phyloP scores from a whole-genome alignment of 2,797 vertebrate genomes.

The Cyclura pinguis region DNA sequence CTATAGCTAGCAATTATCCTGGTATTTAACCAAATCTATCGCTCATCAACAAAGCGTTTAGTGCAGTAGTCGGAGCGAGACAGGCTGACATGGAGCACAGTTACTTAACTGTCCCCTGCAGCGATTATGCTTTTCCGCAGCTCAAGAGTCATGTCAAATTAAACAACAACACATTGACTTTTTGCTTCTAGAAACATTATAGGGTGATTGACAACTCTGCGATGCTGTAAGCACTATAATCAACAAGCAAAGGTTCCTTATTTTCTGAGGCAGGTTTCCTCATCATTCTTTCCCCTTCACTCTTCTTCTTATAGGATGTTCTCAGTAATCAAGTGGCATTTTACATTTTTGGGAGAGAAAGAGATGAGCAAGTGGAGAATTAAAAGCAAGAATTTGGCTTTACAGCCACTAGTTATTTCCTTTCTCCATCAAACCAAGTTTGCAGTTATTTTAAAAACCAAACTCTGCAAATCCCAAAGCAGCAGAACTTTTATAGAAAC shows the following conservation, averaged over 20 bases:
- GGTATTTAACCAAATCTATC: conserved; percentile 91
- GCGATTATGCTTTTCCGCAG: conserved; percentile 81
- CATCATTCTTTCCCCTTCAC: rapidly evolving
- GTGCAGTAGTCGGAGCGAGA: conserved; percentile 79
- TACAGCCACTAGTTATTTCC: not conserved
- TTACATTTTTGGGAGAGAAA: rapidly evolving
- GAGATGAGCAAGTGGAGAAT: not conserved
- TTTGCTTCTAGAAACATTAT: conserved; percentile 81
- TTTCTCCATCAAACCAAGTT: not conserved
- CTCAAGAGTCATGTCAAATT: conserved; percentile 82
- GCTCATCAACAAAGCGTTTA: conserved; percentile 86
- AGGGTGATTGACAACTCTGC: conserved; percentile 81
- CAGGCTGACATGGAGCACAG: conserved; percentile 78
- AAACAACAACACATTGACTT: conserved; percentile 85
- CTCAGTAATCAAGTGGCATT: not conserved
- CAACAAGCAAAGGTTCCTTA: conserved; percentile 42
- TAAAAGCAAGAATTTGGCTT: conserved; percentile 23
- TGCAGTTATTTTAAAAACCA: not conserved
- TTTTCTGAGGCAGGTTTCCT: not conserved
- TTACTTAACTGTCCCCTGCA: conserved; percentile 86
- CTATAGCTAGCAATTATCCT: conserved; percentile 88
- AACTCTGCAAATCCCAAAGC: not conserved
- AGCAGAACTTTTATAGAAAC: conserved; percentile 8
- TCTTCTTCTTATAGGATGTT: conserved; percentile 2
- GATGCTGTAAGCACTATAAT: conserved; percentile 65